phyloP scores from a whole-genome alignment of 2,888 invertebrate genomes.

The Trissonchulus sp. region DNA sequence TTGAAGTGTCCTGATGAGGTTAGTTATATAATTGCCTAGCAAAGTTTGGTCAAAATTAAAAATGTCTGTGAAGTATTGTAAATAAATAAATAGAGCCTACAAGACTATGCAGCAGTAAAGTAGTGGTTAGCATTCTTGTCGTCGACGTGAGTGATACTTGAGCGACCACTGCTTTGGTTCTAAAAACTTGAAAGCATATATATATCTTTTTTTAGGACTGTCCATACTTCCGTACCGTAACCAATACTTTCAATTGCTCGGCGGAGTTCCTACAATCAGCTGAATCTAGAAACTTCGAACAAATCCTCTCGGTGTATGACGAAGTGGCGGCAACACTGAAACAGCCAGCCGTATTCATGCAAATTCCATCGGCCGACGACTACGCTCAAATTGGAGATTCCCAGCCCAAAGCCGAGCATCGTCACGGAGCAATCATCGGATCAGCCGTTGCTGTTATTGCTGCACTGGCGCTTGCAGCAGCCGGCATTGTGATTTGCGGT shows the following conservation, averaged over 20 bases:
- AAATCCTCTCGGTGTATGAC: not conserved
- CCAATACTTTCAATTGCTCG: not conserved
- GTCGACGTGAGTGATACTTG: no score
- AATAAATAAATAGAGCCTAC: no score
- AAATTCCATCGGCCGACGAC: not conserved
- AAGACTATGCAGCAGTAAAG: no score
- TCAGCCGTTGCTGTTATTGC: not conserved
- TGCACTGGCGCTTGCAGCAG: not conserved
- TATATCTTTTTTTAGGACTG: not conserved
- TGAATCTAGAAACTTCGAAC: not conserved
- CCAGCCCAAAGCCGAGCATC: not conserved
- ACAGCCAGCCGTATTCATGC: not conserved
- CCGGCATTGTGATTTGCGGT: not conserved
- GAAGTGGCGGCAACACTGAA: no score
- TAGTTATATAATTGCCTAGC: no score
- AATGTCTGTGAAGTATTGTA: no score
- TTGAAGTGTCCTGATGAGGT: conserved; percentile 9
- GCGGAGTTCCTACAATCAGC: not conserved
- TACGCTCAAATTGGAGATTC: not conserved
- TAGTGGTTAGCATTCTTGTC: no score
- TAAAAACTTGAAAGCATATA: no score
- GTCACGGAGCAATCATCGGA: not conserved
- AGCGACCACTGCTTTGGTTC: no score
- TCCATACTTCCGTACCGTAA: conserved; percentile 10
- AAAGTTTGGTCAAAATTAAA: no score